Evolutionary conservation across 2,797 vertebrate genomes (phyloP).

Genomic region (Thaleichthys pacificus): DNA sequence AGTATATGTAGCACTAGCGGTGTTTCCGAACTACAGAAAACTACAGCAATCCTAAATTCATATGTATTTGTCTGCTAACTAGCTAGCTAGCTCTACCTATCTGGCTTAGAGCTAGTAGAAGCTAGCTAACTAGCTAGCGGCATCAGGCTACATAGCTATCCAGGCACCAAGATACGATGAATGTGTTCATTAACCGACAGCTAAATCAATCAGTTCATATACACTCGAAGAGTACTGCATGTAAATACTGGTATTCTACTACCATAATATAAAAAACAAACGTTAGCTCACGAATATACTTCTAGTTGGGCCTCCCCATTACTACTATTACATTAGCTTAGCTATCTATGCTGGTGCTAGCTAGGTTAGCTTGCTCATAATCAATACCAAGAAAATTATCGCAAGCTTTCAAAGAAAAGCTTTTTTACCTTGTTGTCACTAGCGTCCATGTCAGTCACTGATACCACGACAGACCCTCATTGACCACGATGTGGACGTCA

Average conservation of each 20-base stretch:
- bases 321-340: not conserved
- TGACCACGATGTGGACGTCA: conserved; percentile 67
- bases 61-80: not conserved
- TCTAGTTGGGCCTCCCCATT: not conserved
- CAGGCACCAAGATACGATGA: not conserved
- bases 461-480: conserved; percentile 55
- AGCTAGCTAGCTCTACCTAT: not conserved
- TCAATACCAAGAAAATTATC: not conserved
- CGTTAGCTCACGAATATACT: not conserved
- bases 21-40: not conserved
- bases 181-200: no score
- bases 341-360: not conserved
- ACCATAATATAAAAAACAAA: not conserved
- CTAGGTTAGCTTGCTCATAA: not conserved
- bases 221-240: no score
- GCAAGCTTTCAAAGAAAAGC: conserved; percentile 11
- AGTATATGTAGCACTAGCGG: not conserved
- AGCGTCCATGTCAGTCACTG: conserved; percentile 75
- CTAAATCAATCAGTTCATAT: no score
- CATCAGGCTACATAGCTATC: not conserved
- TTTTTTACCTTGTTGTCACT: conserved; percentile 74
- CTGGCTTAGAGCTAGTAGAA: not conserved
- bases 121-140: not conserved
- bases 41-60: not conserved
- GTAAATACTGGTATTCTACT: not conserved